Base-by-base conservation (phyloP, 1,140 invertebrate genomes). In the Achroia grisella region DNA sequence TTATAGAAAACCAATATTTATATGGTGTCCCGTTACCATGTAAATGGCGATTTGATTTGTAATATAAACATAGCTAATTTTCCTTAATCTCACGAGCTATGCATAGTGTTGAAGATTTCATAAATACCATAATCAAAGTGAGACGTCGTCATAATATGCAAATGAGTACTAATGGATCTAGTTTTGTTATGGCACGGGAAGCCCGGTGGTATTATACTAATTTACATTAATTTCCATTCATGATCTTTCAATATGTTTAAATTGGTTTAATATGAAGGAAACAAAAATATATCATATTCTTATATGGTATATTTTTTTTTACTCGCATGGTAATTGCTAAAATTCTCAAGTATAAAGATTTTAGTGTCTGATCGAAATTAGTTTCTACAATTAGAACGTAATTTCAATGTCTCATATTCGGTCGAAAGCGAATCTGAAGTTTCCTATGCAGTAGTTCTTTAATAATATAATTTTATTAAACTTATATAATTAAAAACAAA, bases 201-300 rank as follows among this genome's bases (percentile, higher is more conserved):
- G 48, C 39, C 50, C 40, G 31, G 41, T 45, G 17, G 37, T 52
- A 45, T 49, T 56, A 49, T 44, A 10, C 17, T 59, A 56, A 70
- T 68, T 68, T 69, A 60, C 67, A 71, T 70, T 64, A 67, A 75
- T 71, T 62, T 61, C 49, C 61, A 74, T 70, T 58, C 31, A 62
- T 66, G 61, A 58, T 49, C 36, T 46, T 48, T 51, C 33, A 29
- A 37, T 37, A 15, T n/a, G 13, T 37, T 4, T 9, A 15, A 37
- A 37, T 15, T 17, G 35, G 17, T 37, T 15, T 37, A 2, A 23
- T 17, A 11, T 8, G 9, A 23, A 3, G 17, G 6, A 23, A 23
- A 23, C 17, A 23, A 23, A 23, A 3, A n/a, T n/a, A n/a, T n/a
- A n/a, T n/a, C n/a, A n/a, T n/a, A n/a, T n/a, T n/a, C n/a, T n/a